Percentiles rank a stretch among this genome's conserved stretches.
Evolutionary conservation across 1,140 invertebrate genomes (phyloP).

Genomic region (Platorchestia sp.): DNA sequence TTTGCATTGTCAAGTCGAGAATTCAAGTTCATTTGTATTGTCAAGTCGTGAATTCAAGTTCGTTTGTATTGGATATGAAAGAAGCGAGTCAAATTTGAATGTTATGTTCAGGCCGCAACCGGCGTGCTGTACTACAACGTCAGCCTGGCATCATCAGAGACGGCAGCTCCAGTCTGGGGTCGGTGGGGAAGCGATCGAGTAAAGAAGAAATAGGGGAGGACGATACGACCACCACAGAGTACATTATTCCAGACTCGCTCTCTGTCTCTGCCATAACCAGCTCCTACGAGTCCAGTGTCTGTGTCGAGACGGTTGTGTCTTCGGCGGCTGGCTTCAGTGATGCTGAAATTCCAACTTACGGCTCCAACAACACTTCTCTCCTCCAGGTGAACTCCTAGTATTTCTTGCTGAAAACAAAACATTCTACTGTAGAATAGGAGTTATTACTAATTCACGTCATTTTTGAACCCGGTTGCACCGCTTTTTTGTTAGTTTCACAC

Average conservation of each 20-base stretch:
- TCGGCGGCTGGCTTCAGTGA: not conserved
- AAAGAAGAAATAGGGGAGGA: constrained; percentile 59
- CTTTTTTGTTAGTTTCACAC: not conserved
- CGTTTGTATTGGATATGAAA: too few relatives aligned
- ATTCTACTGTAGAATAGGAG: too few relatives aligned
- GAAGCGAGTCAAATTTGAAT: not conserved
- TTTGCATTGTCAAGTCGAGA: too few relatives aligned
- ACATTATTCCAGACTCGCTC: constrained; percentile 73
- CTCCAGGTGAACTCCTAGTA: not conserved
- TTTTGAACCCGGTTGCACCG: too few relatives aligned
- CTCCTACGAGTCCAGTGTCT: not conserved
- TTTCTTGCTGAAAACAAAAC: not conserved
- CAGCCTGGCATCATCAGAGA: constrained; percentile 77
- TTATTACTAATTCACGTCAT: too few relatives aligned
- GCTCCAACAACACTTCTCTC: not conserved
- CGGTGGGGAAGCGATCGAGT: constrained; percentile 52
- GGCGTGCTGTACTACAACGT: constrained; percentile 76
- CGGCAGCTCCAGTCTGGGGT: constrained; percentile 57
- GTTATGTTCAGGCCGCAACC: constrained; percentile 71
- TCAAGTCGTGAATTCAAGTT: too few relatives aligned
- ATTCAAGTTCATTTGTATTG: too few relatives aligned
- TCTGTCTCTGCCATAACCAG: constrained; percentile 62
- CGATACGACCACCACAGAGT: constrained; percentile 68
- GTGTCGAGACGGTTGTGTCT: not conserved
- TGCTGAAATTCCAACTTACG: constrained; percentile 4